Percentiles rank a stretch among this genome's conserved stretches.
These are phyloP conservation scores for Shinisaurus crocodilurus DNA, from an alignment of 2,113 vertebrate species.

Conservation along the genomic window DNA sequence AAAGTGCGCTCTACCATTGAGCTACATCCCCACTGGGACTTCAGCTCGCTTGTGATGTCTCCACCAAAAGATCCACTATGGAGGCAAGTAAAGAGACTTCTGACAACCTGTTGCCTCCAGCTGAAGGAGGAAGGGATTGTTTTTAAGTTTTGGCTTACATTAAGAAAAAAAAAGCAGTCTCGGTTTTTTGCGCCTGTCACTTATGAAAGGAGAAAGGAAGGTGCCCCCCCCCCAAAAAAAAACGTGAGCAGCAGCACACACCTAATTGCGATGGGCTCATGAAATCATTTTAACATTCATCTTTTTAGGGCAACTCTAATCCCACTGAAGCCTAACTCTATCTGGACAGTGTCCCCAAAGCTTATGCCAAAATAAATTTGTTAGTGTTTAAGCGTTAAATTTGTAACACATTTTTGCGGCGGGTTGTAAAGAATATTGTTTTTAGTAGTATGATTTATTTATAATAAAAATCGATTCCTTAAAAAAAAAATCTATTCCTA, in stretches of 20 bases:
- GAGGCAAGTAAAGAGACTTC: background rate
- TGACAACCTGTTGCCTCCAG: background rate
- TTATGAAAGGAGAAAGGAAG: background rate
- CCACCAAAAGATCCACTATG: background rate
- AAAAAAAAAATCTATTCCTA: too few species aligned
- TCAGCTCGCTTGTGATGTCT: background rate
- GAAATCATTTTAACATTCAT: background rate
- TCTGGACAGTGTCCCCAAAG: too few species aligned
- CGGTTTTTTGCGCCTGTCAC: background rate
- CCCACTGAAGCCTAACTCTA: too few species aligned
- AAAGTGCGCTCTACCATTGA: background rate
- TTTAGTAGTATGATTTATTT: too few species aligned
- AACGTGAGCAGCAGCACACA: background rate
- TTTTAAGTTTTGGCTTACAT: too few species aligned
- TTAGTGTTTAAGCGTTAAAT: too few species aligned
- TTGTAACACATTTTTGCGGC: too few species aligned
- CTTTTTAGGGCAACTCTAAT: too few species aligned
- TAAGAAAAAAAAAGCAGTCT: background rate
- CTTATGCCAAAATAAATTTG: too few species aligned
- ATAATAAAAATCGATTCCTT: too few species aligned
- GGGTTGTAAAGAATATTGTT: too few species aligned
- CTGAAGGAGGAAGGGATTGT: background rate
- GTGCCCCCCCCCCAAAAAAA: too few species aligned
- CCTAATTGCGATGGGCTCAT: background rate
- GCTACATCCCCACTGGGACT: background rate